These are phyloP conservation scores for Dendrolimus houi DNA, from an alignment of 2,888 invertebrate species.

Conservation along the genomic window DNA sequence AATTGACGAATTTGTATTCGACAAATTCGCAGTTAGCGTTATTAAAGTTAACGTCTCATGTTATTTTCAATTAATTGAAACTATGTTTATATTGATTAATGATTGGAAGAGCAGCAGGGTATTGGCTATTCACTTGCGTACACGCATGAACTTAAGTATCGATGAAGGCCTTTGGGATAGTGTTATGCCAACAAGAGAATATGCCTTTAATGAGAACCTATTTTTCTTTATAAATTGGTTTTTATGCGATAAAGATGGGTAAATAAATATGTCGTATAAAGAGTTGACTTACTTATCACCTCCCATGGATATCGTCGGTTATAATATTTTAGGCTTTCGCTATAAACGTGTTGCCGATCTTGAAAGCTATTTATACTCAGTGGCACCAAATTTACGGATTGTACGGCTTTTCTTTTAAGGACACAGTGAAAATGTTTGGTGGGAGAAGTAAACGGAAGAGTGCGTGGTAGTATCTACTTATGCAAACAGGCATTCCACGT, in stretches of 20 bases:
- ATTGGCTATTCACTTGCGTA: slow-evolving; percentile 26
- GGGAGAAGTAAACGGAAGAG: no score
- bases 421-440: no score
- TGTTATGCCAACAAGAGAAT: background rate
- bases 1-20: slow-evolving; percentile 26
- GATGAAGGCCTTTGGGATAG: background rate
- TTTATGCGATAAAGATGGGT: no score
- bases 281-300: background rate
- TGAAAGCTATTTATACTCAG: no score
- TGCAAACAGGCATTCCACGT: no score
- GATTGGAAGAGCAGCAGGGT: slow-evolving; percentile 45
- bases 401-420: no score
- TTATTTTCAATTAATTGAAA: slow-evolving; percentile 56
- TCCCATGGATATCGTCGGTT: background rate
- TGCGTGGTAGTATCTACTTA: no score
- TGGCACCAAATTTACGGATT: no score
- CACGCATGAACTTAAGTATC: background rate
- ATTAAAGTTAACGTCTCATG: slow-evolving; percentile 16
- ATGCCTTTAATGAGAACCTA: no score
- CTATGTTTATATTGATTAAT: slow-evolving; percentile 56
- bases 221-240: no score
- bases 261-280: no score
- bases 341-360: background rate
- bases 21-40: slow-evolving; percentile 20
- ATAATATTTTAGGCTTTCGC: background rate